These are phyloP conservation scores for Nineta flava DNA, from an alignment of 2,888 invertebrate species.

Conservation along the genomic window DNA sequence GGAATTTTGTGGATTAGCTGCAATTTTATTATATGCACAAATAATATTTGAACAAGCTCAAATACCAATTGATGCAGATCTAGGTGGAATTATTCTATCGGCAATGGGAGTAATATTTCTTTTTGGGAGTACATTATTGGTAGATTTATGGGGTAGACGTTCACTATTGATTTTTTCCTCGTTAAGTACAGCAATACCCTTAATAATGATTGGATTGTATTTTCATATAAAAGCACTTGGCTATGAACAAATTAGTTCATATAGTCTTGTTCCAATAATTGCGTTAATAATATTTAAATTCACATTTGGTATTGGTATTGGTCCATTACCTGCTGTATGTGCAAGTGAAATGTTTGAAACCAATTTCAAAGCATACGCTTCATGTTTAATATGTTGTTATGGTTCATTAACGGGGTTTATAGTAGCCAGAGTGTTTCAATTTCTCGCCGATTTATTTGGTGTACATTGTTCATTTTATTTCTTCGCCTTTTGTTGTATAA, in stretches of 20 bases:
- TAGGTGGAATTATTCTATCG: background rate
- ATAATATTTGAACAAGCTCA: slow-evolving; percentile 33
- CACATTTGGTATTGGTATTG: slow-evolving; percentile 18
- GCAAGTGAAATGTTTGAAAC: too few species aligned
- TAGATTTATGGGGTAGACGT: slow-evolving; percentile 1
- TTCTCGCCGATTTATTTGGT: too few species aligned
- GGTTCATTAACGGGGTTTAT: too few species aligned
- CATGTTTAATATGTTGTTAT: too few species aligned
- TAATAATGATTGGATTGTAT: background rate
- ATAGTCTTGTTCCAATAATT: slow-evolving; percentile 8
- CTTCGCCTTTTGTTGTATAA: too few species aligned
- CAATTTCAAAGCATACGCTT: too few species aligned
- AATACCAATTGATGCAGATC: background rate
- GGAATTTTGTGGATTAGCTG: slow-evolving; percentile 41
- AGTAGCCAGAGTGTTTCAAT: too few species aligned
- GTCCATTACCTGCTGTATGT: slow-evolving; percentile 17
- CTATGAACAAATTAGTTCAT: slow-evolving; percentile 7
- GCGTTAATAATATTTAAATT: slow-evolving; percentile 9
- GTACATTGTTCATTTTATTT: too few species aligned
- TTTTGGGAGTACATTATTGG: background rate
- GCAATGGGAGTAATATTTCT: background rate
- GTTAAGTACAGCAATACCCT: background rate
- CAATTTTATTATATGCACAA: slow-evolving; percentile 37
- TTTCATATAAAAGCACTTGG: background rate
- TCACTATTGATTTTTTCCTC: slow-evolving; percentile 1